phyloP scores from a whole-genome alignment of 2,888 invertebrate species.

The Micoletzkya japonica region DNA sequence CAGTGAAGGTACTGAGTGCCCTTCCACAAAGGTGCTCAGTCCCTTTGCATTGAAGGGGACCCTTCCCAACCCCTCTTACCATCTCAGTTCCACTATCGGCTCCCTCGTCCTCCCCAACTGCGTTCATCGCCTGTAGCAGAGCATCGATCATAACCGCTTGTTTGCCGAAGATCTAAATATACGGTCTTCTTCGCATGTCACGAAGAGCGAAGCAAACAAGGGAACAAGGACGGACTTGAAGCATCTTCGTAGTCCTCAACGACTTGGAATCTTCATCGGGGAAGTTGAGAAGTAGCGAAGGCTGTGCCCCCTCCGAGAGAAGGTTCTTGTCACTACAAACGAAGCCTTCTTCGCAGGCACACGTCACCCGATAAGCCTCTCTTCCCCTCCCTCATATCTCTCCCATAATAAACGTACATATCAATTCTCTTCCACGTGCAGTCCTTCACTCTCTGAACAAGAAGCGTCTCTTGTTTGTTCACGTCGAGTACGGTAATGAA shows the following conservation, averaged over 20 bases:
- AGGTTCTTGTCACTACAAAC: not conserved
- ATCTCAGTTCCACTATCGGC: slow-evolving; percentile 17
- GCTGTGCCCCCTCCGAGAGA: not conserved
- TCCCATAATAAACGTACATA: slow-evolving; percentile 19
- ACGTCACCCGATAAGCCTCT: not conserved
- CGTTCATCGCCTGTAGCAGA: slow-evolving; percentile 37
- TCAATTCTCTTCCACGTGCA: slow-evolving; percentile 44
- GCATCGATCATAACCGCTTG: slow-evolving; percentile 65
- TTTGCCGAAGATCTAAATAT: slow-evolving; percentile 69
- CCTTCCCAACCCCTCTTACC: not conserved
- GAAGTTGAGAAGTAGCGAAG: slow-evolving; percentile 26
- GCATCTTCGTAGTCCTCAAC: not conserved
- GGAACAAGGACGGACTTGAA: slow-evolving; percentile 12
- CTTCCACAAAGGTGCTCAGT: too few species aligned
- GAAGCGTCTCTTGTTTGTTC: slow-evolving; percentile 68
- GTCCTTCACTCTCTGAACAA: slow-evolving; percentile 47
- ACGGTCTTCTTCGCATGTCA: not conserved
- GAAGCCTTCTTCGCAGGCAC: not conserved
- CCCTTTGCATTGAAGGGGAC: too few species aligned
- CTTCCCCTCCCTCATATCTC: not conserved
- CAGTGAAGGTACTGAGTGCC: slow-evolving; percentile 2
- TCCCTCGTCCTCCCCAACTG: slow-evolving; percentile 1
- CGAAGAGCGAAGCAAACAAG: not conserved
- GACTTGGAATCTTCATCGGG: slow-evolving; percentile 9
- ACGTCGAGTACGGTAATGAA: slow-evolving; percentile 85